Conservation (phyloP, 1,140 invertebrate genomes). For the Uloborus diversus region DNA sequence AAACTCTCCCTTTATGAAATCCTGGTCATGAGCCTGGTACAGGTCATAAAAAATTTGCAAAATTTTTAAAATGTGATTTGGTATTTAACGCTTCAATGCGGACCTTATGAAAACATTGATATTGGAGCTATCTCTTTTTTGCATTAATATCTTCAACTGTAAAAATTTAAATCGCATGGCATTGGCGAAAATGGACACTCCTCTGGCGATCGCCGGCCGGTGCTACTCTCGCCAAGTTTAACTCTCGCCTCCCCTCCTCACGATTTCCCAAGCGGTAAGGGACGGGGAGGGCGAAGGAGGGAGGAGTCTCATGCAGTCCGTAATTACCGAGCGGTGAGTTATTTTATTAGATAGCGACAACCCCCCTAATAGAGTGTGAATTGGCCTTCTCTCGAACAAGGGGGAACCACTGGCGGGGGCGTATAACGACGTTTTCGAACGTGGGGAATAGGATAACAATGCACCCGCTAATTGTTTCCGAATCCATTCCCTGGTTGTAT, state of each 20-base stretch:
- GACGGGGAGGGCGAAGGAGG: not conserved
- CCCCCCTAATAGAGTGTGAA: conserved; percentile 55
- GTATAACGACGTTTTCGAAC: conserved; percentile 52
- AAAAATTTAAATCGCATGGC: too few relatives aligned
- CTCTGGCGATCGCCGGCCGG: not conserved
- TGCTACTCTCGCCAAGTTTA: conserved; percentile 17
- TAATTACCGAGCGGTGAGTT: conserved; percentile 55
- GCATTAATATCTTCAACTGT: too few relatives aligned
- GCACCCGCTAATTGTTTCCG: conserved; percentile 55
- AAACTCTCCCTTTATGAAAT: too few relatives aligned
- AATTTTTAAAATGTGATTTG: too few relatives aligned
- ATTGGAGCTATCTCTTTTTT: too few relatives aligned
- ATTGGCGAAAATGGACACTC: too few relatives aligned
- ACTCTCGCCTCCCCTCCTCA: not conserved
- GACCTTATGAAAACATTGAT: too few relatives aligned
- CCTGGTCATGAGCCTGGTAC: too few relatives aligned
- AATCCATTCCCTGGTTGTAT: conserved; percentile 25
- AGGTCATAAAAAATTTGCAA: too few relatives aligned
- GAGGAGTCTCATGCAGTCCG: conserved; percentile 48
- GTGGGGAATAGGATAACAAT: conserved; percentile 55
- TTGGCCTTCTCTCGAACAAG: conserved; percentile 42
- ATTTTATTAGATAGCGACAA: conserved; percentile 56
- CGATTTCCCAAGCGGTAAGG: conserved; percentile 31
- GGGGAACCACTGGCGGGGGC: not conserved
- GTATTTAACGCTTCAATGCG: too few relatives aligned